phyloP scores from a whole-genome alignment of 2,797 vertebrate species.

The Platalea minor region DNA sequence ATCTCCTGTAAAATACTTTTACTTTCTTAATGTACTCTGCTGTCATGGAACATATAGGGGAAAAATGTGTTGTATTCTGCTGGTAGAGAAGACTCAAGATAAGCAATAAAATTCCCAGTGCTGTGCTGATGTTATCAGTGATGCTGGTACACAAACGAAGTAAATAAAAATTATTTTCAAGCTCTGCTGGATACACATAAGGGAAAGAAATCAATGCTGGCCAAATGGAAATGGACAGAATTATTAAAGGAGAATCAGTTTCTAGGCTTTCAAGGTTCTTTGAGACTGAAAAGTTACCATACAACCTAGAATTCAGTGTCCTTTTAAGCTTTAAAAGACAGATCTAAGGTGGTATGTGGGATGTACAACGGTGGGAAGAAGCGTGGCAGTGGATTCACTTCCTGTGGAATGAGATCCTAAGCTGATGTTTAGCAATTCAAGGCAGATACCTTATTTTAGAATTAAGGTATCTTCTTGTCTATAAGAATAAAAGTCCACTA shows the following conservation, averaged over 20 bases:
- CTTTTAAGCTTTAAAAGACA: slow-evolving; percentile 12
- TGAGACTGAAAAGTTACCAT: neutral
- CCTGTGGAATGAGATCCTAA: slow-evolving; percentile 23
- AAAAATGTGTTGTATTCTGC: neutral
- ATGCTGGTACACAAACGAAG: neutral
- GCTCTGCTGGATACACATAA: neutral
- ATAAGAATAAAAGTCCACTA: slow-evolving; percentile 8
- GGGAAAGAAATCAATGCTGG: neutral
- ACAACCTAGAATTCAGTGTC: neutral
- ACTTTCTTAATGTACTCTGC: neutral
- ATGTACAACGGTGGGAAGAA: neutral
- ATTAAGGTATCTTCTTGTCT: slow-evolving; percentile 33
- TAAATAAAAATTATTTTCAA: slow-evolving; percentile 43
- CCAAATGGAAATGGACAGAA: slow-evolving; percentile 11
- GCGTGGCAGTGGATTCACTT: neutral
- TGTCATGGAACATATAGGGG: neutral
- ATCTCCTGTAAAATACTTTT: neutral
- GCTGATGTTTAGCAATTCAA: neutral
- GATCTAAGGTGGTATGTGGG: neutral
- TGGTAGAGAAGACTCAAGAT: neutral
- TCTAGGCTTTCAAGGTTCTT: slow-evolving; percentile 8
- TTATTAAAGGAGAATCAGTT: neutral
- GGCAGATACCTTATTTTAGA: slow-evolving; percentile 19
- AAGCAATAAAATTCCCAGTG: neutral
- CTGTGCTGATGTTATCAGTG: neutral